Percentiles rank a stretch among this genome's conserved stretches.
Conservation (phyloP, 2,113 vertebrate genomes). For the Myiopsitta monachus region DNA sequence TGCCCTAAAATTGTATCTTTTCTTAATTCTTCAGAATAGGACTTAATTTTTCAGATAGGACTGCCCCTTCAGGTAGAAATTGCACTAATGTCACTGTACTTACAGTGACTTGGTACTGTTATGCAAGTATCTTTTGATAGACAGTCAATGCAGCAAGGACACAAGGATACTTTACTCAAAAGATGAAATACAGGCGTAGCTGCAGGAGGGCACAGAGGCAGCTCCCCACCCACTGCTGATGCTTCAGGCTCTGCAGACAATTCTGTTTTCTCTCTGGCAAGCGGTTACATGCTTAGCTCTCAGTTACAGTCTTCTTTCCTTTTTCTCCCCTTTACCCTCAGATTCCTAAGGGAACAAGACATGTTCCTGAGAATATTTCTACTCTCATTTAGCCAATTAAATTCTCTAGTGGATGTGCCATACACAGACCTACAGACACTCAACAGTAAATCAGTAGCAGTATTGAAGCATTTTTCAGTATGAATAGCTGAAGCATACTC, state of each 20-base stretch:
- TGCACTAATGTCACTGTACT: not conserved
- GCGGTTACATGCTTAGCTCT: not conserved
- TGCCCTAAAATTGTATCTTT: not conserved
- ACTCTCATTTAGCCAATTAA: slow-evolving; percentile 25
- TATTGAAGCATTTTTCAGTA: not conserved
- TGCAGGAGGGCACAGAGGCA: not conserved
- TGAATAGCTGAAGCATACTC: not conserved
- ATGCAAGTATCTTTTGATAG: not conserved
- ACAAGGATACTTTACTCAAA: not conserved
- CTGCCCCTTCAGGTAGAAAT: not conserved
- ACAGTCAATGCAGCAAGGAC: not conserved
- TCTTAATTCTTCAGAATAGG: not conserved
- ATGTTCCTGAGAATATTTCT: not conserved
- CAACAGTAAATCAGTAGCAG: not conserved
- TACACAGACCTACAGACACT: not conserved
- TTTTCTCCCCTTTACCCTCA: not conserved
- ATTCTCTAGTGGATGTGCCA: not conserved
- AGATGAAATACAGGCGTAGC: not conserved
- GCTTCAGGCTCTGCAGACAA: not conserved
- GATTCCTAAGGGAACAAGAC: not conserved
- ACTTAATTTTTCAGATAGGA: not conserved
- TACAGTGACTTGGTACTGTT: not conserved
- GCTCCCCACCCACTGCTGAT: not conserved
- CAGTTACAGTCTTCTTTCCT: not conserved
- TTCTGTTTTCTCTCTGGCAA: not conserved